A percentile compares a stretch with the other conserved stretches of the same genome.
phyloP scores from a whole-genome alignment of 2,797 vertebrate species.

The Miichthys miiuy region DNA sequence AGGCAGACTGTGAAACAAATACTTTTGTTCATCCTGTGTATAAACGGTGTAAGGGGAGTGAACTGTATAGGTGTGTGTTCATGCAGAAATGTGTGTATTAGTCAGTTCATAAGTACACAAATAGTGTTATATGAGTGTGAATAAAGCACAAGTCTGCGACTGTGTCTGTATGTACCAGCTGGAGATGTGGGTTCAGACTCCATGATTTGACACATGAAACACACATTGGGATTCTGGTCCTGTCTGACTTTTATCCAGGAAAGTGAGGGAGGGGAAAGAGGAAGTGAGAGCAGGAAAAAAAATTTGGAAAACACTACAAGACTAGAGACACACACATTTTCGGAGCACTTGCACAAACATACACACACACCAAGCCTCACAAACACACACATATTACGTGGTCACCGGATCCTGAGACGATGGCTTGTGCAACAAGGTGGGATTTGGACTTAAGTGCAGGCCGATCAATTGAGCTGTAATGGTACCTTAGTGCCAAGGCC shows the following conservation, averaged over 20 bases:
- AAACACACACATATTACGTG: slow-evolving; percentile 38
- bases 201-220: slow-evolving; percentile 47
- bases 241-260: slow-evolving; percentile 54
- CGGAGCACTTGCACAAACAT: slow-evolving; percentile 1
- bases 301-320: slow-evolving; percentile 37
- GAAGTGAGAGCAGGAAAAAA: slow-evolving; percentile 9
- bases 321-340: slow-evolving; percentile 28
- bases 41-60: neutral
- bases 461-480: slow-evolving; percentile 84
- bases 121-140: slow-evolving; percentile 1
- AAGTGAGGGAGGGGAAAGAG: slow-evolving; percentile 12
- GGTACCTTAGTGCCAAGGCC: slow-evolving; percentile 78
- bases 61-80: neutral
- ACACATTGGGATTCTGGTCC: slow-evolving; percentile 46
- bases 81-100: neutral
- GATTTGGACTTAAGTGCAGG: slow-evolving; percentile 84
- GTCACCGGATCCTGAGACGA: slow-evolving; percentile 78
- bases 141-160: neutral
- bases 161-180: slow-evolving; percentile 6
- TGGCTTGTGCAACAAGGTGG: slow-evolving; percentile 77
- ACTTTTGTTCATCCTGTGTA: neutral
- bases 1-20: neutral
- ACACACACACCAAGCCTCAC: neutral
- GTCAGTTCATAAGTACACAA: neutral
- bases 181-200: slow-evolving; percentile 34